Base-by-base conservation (phyloP, 2,888 invertebrate species). In the Patella depressa region DNA sequence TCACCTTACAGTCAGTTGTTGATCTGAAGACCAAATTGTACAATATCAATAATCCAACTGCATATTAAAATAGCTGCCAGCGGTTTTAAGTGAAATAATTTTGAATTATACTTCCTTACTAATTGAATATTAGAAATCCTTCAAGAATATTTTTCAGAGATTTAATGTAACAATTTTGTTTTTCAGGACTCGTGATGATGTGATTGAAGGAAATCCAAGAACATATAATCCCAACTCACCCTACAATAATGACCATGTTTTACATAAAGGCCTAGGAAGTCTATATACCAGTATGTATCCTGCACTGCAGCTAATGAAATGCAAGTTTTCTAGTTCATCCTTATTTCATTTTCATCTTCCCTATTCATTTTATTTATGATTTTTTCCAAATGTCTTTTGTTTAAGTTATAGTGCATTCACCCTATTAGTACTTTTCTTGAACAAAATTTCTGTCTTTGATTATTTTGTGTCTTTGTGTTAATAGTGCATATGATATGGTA, bases 141-240 rank as follows among this genome's bases (percentile, higher is more conserved):
- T 59, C 59, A 74, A 7, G 4, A 24, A 34, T 59, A 15, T 55
- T 15, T 55, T 55, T 73, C 45, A 29, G 57, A 59, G 29, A 71
- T 71, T 15, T 29, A 34, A 72, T 72, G 34, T 53, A 29, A 53
- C 53, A 29, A 57, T 24, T 72, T 72, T 59, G 57, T 53, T 69
- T 75, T 73, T 34, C 75, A 80, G 80, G 71, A 72, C 55, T 24
- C 74, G 80, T 59, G 80, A 80, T 73, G 80, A 80, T 19, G 69
- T 77, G 2, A 72, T 79, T 24, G 80, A 71, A 12, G 15, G 65
- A 12, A 65, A 24, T 19, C 19, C 19, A 65, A 24, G 65, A 14
- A n/a, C 24, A 12, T 65, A 65, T 11, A 65, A 65, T 24, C 65
- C 65, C 11, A 75, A 75, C 17, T 75, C 75, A 17, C 75, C 75